Percentiles rank a stretch among this genome's conserved stretches.
phyloP scores from a whole-genome alignment of 2,888 invertebrate species.

The Bellardia pandia region DNA sequence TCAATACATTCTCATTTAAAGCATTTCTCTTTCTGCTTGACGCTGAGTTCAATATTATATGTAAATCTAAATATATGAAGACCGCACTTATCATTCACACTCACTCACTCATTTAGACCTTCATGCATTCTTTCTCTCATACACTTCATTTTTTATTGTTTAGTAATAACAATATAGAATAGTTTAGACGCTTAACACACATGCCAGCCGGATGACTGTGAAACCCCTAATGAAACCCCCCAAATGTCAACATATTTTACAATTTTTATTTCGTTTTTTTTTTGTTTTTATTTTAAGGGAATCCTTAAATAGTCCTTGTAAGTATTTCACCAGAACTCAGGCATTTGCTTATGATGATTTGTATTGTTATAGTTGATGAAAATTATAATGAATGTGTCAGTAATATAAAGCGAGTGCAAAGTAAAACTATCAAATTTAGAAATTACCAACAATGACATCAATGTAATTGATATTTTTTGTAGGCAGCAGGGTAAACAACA shows the following conservation, averaged over 20 bases:
- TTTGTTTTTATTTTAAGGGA: neutral
- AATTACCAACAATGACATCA: conserved; percentile 1
- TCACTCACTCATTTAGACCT: neutral
- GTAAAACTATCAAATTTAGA: conserved; percentile 16
- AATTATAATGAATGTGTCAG: conserved; percentile 59
- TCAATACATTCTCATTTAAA: too few relatives aligned
- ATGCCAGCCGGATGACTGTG: conserved; percentile 62
- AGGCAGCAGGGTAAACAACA: neutral
- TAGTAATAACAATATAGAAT: neutral
- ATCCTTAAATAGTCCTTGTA: conserved; percentile 41
- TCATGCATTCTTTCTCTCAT: neutral
- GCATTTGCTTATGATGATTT: conserved; percentile 12
- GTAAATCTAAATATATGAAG: conserved; percentile 19
- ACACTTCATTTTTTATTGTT: neutral
- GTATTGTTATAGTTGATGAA: neutral
- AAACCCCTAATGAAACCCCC: conserved; percentile 60
- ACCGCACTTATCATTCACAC: neutral
- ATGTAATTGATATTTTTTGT: conserved; percentile 45
- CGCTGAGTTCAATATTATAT: neutral
- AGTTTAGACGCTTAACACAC: neutral
- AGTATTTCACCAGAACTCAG: neutral
- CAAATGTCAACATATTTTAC: conserved; percentile 54
- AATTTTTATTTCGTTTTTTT: neutral
- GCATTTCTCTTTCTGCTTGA: too few relatives aligned
- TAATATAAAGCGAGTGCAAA: conserved; percentile 33